Conservation (phyloP, 2,888 invertebrate species). For the Apeira syringaria region DNA sequence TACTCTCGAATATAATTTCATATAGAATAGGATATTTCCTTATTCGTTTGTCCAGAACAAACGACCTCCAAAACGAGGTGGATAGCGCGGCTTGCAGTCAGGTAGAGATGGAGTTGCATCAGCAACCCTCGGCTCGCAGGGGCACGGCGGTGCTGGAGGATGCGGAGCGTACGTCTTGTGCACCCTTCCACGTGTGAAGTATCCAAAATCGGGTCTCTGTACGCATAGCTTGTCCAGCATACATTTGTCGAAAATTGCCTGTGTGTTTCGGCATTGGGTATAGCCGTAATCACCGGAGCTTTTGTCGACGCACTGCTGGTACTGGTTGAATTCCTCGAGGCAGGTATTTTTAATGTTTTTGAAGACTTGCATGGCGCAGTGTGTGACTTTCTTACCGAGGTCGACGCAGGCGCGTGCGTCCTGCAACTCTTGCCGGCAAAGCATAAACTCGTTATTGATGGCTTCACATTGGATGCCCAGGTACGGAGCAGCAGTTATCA, state of each 20-base stretch:
- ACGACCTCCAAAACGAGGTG: constrained; percentile 86
- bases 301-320: constrained; percentile 89
- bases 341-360: constrained; percentile 92
- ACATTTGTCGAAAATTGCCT: constrained; percentile 92
- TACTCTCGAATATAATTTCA: too few species aligned
- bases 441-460: constrained; percentile 96
- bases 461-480: constrained; percentile 95
- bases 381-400: constrained; percentile 94
- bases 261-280: constrained; percentile 91
- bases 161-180: constrained; percentile 82
- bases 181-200: constrained; percentile 89
- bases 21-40: background rate
- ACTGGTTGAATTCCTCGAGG: constrained; percentile 91
- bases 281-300: constrained; percentile 87
- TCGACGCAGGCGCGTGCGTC: constrained; percentile 94
- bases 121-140: constrained; percentile 81
- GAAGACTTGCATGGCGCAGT: constrained; percentile 93
- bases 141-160: constrained; percentile 79
- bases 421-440: constrained; percentile 91
- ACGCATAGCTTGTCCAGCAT: constrained; percentile 89
- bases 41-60: constrained; percentile 77
- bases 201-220: constrained; percentile 91
- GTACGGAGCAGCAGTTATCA: constrained; percentile 94
- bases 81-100: constrained; percentile 80
- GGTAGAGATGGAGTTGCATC: constrained; percentile 87